phyloP scores from a whole-genome alignment of 2,888 invertebrate species.

The Caenorhabditis angaria region DNA sequence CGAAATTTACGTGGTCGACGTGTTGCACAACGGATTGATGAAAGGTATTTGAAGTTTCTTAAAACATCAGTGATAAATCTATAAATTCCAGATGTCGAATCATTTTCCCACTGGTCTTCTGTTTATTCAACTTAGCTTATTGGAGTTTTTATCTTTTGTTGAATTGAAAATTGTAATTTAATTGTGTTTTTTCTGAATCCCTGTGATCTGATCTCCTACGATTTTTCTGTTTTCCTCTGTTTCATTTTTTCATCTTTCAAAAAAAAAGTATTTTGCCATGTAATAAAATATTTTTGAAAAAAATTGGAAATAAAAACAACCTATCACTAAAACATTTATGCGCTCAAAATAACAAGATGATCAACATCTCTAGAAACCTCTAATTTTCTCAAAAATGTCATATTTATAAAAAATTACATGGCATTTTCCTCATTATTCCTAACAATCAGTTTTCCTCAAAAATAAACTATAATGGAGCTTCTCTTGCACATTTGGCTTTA shows the following conservation, averaged over 20 bases:
- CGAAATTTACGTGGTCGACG: conserved; percentile 66
- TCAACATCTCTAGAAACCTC: too few relatives aligned
- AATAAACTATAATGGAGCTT: too few relatives aligned
- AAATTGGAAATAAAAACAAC: too few relatives aligned
- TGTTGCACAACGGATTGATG: conserved; percentile 68
- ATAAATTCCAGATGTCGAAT: conserved; percentile 52
- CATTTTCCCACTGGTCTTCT: conserved; percentile 65
- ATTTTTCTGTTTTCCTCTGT: background rate
- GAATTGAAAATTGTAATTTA: conserved; percentile 40
- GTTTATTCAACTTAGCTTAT: conserved; percentile 69
- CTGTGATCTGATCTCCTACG: conserved; percentile 1
- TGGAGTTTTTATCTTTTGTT: conserved; percentile 64
- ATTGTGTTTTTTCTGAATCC: background rate
- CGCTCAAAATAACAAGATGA: too few relatives aligned
- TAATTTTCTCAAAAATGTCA: too few relatives aligned
- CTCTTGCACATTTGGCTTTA: too few relatives aligned
- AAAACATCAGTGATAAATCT: background rate
- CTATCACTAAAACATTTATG: too few relatives aligned
- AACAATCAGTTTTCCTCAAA: too few relatives aligned
- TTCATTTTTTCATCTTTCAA: background rate
- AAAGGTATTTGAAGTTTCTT: conserved; percentile 46
- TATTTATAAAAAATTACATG: too few relatives aligned
- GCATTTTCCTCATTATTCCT: too few relatives aligned
- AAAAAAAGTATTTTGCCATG: too few relatives aligned
- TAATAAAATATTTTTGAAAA: too few relatives aligned